phyloP scores from a whole-genome alignment of 2,113 vertebrate species.

The Ophiodon elongatus region DNA sequence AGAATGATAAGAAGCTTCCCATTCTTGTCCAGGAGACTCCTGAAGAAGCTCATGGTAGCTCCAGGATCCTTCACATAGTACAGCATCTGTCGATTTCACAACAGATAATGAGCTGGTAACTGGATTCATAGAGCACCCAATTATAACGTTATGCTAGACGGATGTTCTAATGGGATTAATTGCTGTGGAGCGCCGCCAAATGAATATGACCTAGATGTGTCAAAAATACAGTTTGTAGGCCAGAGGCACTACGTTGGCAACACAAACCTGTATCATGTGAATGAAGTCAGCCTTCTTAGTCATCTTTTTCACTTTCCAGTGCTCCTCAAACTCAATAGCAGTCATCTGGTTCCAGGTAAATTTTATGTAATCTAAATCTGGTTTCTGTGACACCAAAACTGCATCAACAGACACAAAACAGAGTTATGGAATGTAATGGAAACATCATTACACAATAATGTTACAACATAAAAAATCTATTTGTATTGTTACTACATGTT shows the following conservation, averaged over 20 bases:
- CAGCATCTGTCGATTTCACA: conserved; percentile 84
- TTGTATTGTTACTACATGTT: background rate
- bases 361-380: conserved; percentile 85
- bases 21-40: conserved; percentile 84
- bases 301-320: conserved; percentile 83
- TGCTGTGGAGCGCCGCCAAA: conserved; percentile 38
- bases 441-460: background rate
- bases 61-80: conserved; percentile 91
- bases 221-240: conserved; percentile 30
- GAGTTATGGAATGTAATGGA: background rate
- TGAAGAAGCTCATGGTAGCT: conserved; percentile 89
- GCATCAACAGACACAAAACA: conserved; percentile 20
- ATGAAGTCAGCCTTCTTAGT: conserved; percentile 92
- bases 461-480: background rate
- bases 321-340: conserved; percentile 88
- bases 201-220: conserved; percentile 59
- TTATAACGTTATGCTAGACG: conserved; percentile 50
- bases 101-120: conserved; percentile 60
- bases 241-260: background rate
- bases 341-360: conserved; percentile 93
- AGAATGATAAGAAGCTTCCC: conserved; percentile 91
- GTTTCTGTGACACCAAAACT: conserved; percentile 88
- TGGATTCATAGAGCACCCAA: conserved; percentile 45
- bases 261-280: conserved; percentile 94
- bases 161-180: conserved; percentile 63